Base-by-base conservation (phyloP, 2,113 vertebrate genomes). In the Reinhardtius hippoglossoides region DNA sequence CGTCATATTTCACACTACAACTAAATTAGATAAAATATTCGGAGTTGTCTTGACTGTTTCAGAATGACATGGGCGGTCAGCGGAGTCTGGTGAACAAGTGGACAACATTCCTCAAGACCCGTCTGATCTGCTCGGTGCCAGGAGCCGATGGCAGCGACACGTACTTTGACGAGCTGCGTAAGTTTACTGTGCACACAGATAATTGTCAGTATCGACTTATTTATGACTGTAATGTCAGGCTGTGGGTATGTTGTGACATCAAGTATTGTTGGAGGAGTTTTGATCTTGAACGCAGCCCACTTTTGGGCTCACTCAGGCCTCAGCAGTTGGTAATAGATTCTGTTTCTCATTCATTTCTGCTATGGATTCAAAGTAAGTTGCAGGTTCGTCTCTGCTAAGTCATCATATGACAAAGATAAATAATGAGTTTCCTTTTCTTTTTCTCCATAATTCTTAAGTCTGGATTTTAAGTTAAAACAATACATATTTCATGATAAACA, bases 41-140 rank as follows among this genome's bases (percentile, higher is more conserved):
- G 55, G 40, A 13, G 9, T 12, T 31, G 31, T 69, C 5, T 44
- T 60, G 18, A 44, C 6, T 20, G 5, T 71, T 67, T 61, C 92
- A 99, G 97, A 99, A 99, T 0, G 98, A 99, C 0, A 88, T 99
- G 93, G 98, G 98, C 0, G 97, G 98, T 26, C 97, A 98, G 91
- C 93, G 97, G 66, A 99, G 97, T 86, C 92, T 99, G 84, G 97
- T 99, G 79, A 99, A 99, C 89, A 99, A 98, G 86, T 99, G 98
- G 98, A 99, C 97, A 0, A 99, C 98, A 0, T 99, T 99, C 87
- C 94, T 99, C 63, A 99, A 99, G 91, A 97, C 98, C 0, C 95
- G 98, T 31, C 95, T 99, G 0, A 77, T 98, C 75, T 99, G 98
- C 6, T 96, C 96, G 0, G 95, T 98, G 37, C 96, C 96, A 0